phyloP scores from a whole-genome alignment of 2,797 vertebrate species.

The Cirrhinus mrigala region DNA sequence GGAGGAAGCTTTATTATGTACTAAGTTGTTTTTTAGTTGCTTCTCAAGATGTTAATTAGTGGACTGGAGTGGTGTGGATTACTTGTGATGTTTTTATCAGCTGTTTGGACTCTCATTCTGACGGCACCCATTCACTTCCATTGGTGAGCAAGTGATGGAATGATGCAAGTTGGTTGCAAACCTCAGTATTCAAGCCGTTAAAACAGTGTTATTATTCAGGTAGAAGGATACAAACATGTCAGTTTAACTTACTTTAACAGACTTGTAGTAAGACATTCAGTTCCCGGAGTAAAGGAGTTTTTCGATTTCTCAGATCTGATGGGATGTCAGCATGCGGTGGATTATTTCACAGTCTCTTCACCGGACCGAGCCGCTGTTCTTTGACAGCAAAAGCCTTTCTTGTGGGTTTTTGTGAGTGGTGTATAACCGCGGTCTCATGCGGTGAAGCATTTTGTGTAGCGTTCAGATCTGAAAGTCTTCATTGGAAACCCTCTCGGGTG shows the following conservation, averaged over 20 bases:
- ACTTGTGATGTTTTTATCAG: not conserved
- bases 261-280: not conserved
- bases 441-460: not conserved
- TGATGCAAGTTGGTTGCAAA: not conserved
- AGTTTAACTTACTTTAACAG: not conserved
- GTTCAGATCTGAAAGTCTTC: slow-evolving; percentile 15
- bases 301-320: not conserved
- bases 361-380: not conserved
- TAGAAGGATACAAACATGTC: not conserved
- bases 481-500: slow-evolving; percentile 29
- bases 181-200: not conserved
- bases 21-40: no score
- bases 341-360: not conserved
- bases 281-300: not conserved
- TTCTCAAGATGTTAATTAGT: no score
- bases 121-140: not conserved
- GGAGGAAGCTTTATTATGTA: no score
- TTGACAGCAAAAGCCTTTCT: slow-evolving; percentile 8
- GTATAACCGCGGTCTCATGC: not conserved
- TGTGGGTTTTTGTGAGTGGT: slow-evolving; percentile 9
- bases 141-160: not conserved
- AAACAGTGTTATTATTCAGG: not conserved
- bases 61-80: no score
- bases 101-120: not conserved
- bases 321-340: not conserved